Evolutionary conservation across 30 jellyfish, hydroid and myxozoan species (phyloP).

Genomic region (Aurelia sp.): DNA sequence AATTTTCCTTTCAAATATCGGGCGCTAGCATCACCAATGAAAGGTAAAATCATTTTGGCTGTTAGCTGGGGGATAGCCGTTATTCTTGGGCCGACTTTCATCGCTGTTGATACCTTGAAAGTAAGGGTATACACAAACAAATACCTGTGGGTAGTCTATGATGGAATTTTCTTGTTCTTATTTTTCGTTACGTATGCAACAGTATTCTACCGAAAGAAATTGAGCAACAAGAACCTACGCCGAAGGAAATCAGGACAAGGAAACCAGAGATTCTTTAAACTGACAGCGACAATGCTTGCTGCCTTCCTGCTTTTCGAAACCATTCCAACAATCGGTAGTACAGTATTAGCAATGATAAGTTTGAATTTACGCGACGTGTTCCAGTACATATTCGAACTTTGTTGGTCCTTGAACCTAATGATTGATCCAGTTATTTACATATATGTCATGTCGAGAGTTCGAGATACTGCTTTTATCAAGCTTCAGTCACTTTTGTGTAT

Average conservation of each 20-base stretch:
- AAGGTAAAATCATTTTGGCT: neutral
- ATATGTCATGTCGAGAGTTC: neutral
- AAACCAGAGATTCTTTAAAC: neutral
- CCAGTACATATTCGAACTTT: neutral
- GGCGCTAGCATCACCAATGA: neutral
- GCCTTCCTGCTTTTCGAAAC: slow-evolving; percentile 2
- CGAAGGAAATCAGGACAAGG: neutral
- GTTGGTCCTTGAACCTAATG: neutral
- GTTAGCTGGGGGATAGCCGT: neutral
- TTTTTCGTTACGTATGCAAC: slow-evolving; percentile 3
- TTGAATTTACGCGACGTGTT: neutral
- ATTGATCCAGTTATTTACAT: slow-evolving; percentile 10
- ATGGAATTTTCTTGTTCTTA: neutral
- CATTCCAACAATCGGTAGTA: neutral
- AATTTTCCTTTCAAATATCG: slow-evolving; percentile 1
- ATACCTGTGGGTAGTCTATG: neutral
- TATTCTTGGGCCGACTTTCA: neutral
- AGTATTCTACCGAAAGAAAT: neutral
- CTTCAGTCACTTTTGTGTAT: no score
- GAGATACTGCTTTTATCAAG: neutral
- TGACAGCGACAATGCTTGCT: neutral
- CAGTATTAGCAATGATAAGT: neutral
- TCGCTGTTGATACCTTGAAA: neutral
- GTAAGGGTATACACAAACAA: neutral
- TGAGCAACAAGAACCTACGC: neutral